phyloP scores from a whole-genome alignment of 2,888 invertebrate species.

The Melinaea menophilus region DNA sequence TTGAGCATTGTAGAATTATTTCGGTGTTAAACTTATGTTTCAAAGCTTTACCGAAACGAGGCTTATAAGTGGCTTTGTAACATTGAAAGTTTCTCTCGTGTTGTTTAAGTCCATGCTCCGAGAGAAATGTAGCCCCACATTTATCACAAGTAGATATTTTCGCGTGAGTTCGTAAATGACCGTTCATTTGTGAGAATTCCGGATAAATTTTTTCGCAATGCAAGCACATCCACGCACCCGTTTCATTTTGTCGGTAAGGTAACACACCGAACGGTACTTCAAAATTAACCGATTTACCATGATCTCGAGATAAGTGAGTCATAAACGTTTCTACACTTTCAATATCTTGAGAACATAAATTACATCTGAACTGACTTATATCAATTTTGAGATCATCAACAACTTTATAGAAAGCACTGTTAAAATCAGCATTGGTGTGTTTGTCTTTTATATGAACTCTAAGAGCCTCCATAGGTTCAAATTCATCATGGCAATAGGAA shows the following conservation, averaged over 20 bases:
- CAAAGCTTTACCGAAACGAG: constrained; percentile 63
- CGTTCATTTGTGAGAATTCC: constrained; percentile 67
- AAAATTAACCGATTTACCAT: constrained; percentile 59
- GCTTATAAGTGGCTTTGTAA: constrained; percentile 65
- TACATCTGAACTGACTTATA: constrained; percentile 65
- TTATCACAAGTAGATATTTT: constrained; percentile 69
- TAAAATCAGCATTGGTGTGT: constrained; percentile 61
- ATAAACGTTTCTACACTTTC: constrained; percentile 58
- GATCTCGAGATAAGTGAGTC: constrained; percentile 59
- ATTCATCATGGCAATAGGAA: constrained; percentile 70
- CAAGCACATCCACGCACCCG: constrained; percentile 63
- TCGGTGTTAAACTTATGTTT: constrained; percentile 68
- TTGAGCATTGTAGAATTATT: constrained; percentile 68
- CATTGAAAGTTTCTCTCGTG: constrained; percentile 68
- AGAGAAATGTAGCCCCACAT: constrained; percentile 65
- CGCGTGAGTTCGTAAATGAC: constrained; percentile 63
- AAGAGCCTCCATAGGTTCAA: constrained; percentile 61
- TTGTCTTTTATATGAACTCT: constrained; percentile 59
- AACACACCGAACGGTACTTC: constrained; percentile 65
- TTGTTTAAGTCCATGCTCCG: constrained; percentile 63
- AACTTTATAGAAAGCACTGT: constrained; percentile 70
- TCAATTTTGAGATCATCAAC: constrained; percentile 67
- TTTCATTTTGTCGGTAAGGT: constrained; percentile 60
- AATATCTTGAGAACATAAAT: constrained; percentile 52
- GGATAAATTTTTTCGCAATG: constrained; percentile 64